Percentiles rank a stretch among this genome's conserved stretches.
Conservation (phyloP, 2,888 invertebrate species). For the Diaphora mendica region DNA sequence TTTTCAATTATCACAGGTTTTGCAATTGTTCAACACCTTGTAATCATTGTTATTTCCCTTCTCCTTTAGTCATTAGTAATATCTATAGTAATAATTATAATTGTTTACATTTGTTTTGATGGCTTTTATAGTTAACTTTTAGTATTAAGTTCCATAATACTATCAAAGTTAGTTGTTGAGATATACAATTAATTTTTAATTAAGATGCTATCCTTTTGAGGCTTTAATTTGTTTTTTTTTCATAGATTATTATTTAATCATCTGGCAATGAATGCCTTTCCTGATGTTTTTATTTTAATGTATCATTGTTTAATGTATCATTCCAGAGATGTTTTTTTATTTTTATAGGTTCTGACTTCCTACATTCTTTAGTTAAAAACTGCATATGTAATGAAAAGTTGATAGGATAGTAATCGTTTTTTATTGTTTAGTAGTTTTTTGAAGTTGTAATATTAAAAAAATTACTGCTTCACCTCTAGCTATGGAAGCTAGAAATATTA, state of each 20-base stretch:
- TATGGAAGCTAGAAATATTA: background rate
- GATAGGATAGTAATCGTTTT: too few relatives aligned
- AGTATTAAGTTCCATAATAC: background rate
- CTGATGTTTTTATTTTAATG: too few relatives aligned
- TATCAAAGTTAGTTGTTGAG: background rate
- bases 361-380: too few relatives aligned
- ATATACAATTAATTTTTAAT: background rate
- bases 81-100: background rate
- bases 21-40: background rate
- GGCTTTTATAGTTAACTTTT: background rate
- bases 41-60: background rate
- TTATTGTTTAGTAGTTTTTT: background rate
- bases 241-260: too few relatives aligned
- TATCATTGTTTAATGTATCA: background rate
- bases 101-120: background rate
- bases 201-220: background rate
- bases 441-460: background rate
- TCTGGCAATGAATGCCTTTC: too few relatives aligned
- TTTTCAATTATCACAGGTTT: background rate
- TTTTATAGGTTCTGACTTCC: background rate
- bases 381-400: too few relatives aligned
- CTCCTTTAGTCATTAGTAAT: background rate
- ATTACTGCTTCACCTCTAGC: background rate
- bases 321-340: background rate
- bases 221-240: background rate